Evolutionary conservation across 2,888 invertebrate species (phyloP), one percentile per base, ranked within the genome.

Genomic region (Myopa tessellatipennis): DNA sequence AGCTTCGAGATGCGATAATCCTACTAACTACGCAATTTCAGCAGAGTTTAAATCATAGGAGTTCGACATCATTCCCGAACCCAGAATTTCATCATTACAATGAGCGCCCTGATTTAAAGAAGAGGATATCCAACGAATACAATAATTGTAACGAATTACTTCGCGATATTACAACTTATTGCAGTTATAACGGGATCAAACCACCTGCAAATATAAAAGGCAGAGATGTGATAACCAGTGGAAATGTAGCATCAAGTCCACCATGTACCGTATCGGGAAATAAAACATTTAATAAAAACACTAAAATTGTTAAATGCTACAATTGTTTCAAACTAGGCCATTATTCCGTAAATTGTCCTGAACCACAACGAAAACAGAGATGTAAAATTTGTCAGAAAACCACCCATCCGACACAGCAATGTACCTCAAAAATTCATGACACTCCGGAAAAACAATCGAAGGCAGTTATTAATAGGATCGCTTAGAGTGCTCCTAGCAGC

Each of bases 81-180:
- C 26, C 26, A 26, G 26, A 26, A 26, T 26, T 26, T 26, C 26
- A 26, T 26, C 26, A 26, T 26, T 26, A 26, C 26, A 26, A 26
- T 26, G 26, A 26, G 26, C 26, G 26, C 26, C 26, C 26, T 26
- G 26, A 78, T 16, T 26, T 78, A 16, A 65, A 71, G 63, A 75
- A 45, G 16, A 77, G 74, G 76, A 76, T 77, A 61, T 79, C 76
- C 1, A 79, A 79, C 40, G 40, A 79, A 18, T 78, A 78, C n/a
- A 8, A 3, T 1, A 6, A 40, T 8, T 80, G 81, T 55, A 76
- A 69, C 45, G 78, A 75, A 38, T 69, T 79, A 50, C 18, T 78
- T 14, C 74, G 71, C 8, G 74, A 79, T 18, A 79, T 81, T 58
- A 65, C 50, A n/a, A 68, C 58, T 12, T 80, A 72, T 52, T 76